Evolutionary conservation across 2,113 vertebrate genomes (phyloP).

Genomic region (Cephalopholis sonnerati): DNA sequence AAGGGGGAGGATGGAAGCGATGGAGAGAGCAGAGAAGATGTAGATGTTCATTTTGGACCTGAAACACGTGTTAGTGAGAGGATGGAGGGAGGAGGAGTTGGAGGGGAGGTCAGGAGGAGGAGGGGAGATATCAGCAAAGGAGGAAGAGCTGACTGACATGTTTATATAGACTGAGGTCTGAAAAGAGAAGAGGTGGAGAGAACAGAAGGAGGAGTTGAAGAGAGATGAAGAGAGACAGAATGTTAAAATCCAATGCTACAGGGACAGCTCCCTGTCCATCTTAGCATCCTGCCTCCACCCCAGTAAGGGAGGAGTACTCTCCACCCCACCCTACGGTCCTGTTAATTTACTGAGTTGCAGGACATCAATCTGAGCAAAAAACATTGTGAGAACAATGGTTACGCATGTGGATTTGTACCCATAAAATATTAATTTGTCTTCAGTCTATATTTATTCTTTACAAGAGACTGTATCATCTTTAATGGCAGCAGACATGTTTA

Average conservation of each 20-base stretch:
- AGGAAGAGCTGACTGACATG: not conserved
- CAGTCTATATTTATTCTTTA: no score
- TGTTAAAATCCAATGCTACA: not conserved
- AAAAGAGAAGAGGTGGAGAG: not conserved
- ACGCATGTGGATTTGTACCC: no score
- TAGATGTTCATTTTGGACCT: accelerated
- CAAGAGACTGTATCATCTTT: no score
- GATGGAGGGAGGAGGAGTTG: not conserved
- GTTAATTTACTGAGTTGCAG: no score
- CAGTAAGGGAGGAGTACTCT: no score
- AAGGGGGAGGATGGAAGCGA: not conserved
- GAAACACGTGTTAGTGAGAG: not conserved
- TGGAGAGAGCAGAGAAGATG: accelerated
- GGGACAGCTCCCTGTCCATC: not conserved
- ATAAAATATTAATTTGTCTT: no score
- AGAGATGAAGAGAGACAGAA: not conserved
- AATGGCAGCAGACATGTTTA: no score
- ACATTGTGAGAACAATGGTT: no score
- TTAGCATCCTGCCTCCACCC: no score
- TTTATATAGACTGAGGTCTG: not conserved
- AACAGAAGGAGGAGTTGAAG: not conserved
- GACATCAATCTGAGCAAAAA: no score
- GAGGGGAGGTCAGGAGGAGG: no score
- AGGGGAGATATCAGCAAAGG: not conserved
- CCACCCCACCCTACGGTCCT: no score